Base-by-base conservation (phyloP, 2,888 invertebrate genomes). In the Morpho helenor region DNA sequence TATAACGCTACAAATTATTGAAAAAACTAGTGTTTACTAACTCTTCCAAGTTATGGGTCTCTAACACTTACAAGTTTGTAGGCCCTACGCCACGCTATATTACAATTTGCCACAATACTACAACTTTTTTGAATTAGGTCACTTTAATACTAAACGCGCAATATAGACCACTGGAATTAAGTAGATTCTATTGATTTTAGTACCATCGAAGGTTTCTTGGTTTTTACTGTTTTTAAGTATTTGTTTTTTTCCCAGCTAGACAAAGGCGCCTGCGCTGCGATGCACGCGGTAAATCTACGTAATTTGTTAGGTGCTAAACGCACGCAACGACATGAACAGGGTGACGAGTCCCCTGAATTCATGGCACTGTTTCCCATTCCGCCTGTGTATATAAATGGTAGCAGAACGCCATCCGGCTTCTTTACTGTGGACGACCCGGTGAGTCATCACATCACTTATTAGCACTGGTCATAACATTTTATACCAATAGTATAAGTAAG, bases 201-300 rank as follows among this genome's bases (percentile, higher is more conserved):
- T 31, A 31, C 5, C 31, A 3, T 0, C 31, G 5, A 31, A 31
- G 5, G 31, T 31, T 31, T 5, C 31, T 31, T 5, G 3, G 5
- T 31, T 31, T 5, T 31, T 31, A 31, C 8, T 48, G 3, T 48
- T 39, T 49, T 49, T 49, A 5, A 49, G 9, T 31, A 39, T n/a
- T 40, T 48, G 16, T 22, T 10, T 8, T 56, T 1, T 55, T 44
- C 23, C 0, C 72, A 96, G 95, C 81, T 98, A 80, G 98, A 98
- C 85, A 99, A 99, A 86, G 94, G 96, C 71, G 98, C 98, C 0
- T 98, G 98, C 84, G 95, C 98, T 2, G 98, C 99, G 5, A 99
- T 99, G 81, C 99, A 99, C 87, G 99, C 99, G 0, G 99, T 99
- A 0, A 99, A 99, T 87, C 92, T 99, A 63, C 93, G 99, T 56